These are phyloP conservation scores for Oreotragus oreotragus DNA, from an alignment of 2,113 vertebrate species.

Conservation along the genomic window DNA sequence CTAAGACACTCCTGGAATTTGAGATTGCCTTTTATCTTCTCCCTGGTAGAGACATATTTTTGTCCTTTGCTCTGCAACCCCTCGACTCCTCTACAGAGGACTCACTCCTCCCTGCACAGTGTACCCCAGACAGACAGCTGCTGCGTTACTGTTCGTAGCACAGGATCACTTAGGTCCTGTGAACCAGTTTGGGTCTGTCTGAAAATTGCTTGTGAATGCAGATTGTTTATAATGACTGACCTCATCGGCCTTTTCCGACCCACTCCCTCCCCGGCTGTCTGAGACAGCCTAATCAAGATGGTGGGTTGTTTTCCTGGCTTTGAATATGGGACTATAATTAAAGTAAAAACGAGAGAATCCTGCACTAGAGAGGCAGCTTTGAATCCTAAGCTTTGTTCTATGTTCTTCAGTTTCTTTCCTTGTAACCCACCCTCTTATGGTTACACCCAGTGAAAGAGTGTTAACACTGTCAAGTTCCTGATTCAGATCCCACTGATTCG, in stretches of 20 bases:
- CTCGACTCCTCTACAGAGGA: background rate
- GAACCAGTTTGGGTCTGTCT: conserved; percentile 42
- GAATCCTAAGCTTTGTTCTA: background rate
- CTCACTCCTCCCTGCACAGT: background rate
- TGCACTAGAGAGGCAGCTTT: background rate
- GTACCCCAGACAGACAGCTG: background rate
- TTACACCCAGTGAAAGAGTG: background rate
- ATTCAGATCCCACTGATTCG: background rate
- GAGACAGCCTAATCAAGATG: background rate
- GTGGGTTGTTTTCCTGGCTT: conserved; percentile 6
- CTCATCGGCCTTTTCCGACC: background rate
- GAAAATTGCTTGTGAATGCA: conserved; percentile 65
- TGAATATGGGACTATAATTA: background rate
- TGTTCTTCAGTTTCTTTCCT: background rate
- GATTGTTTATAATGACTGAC: conserved; percentile 58
- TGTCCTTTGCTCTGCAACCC: conserved; percentile 1
- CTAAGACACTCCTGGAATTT: conserved; percentile 27
- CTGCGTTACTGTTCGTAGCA: accelerated
- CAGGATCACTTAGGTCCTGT: conserved; percentile 47
- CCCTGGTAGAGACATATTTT: conserved; percentile 16
- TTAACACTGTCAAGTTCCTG: background rate
- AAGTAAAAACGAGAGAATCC: background rate
- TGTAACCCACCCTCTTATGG: background rate
- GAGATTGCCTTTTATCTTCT: conserved; percentile 49
- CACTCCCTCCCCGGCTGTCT: background rate